Percentiles rank a stretch among this genome's conserved stretches.
phyloP scores from a whole-genome alignment of 2,797 vertebrate species.

The Sparidentex hasta region DNA sequence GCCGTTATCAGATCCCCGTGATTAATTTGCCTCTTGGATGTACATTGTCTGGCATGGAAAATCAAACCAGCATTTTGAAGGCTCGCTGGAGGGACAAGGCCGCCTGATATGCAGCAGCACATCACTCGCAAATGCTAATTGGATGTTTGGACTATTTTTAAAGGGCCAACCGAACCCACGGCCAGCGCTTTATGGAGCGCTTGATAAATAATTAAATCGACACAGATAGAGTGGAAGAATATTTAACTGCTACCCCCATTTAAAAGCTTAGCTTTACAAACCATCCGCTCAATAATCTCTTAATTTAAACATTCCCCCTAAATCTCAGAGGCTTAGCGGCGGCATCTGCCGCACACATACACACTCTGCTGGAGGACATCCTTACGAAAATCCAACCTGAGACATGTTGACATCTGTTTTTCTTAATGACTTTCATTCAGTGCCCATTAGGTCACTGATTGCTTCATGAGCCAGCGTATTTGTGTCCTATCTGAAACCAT shows the following conservation, averaged over 20 bases:
- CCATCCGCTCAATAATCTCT: conserved; percentile 75
- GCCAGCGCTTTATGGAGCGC: conserved; percentile 60
- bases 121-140: conserved; percentile 65
- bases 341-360: conserved; percentile 71
- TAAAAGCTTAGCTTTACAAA: conserved; percentile 73
- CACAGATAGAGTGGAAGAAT: conserved; percentile 72
- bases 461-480: conserved; percentile 18
- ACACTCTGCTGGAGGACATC: conserved; percentile 38
- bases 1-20: conserved; percentile 65
- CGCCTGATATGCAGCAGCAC: conserved; percentile 56
- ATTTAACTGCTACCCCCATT: conserved; percentile 76
- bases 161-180: conserved; percentile 59
- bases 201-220: conserved; percentile 78
- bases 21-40: conserved; percentile 64
- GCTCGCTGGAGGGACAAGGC: conserved; percentile 60
- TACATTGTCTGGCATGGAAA: conserved; percentile 58
- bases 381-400: conserved; percentile 71
- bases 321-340: conserved; percentile 70
- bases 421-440: conserved; percentile 71
- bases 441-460: conserved; percentile 53
- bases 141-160: conserved; percentile 75
- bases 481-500: conserved; percentile 24
- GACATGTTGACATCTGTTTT: conserved; percentile 79
- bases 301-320: conserved; percentile 75
- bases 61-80: conserved; percentile 65